Base-by-base conservation (phyloP, 2,888 invertebrate genomes). In the Campoplex nolae region DNA sequence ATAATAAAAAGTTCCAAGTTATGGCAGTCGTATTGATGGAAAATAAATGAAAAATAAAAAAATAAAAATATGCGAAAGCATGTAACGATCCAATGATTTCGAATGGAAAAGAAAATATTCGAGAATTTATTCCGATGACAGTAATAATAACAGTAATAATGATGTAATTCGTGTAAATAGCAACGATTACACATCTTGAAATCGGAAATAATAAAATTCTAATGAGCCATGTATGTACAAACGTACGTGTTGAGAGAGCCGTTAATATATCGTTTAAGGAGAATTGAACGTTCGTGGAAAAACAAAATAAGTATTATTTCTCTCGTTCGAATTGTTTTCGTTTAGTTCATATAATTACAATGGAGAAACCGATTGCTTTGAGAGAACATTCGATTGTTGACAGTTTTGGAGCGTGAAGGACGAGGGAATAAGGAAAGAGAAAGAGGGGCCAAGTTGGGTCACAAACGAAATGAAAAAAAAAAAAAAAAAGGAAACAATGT, bases 11-110 rank as follows among this genome's bases (percentile, higher is more conserved):
- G 58, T 11, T 32, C 28, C 28, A 32, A 58, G 28, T 58, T 58
- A 58, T 32, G 4, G 58, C 58, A 58, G 28, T 28, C 28, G 58
- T 6, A 28, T 56, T 7, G 35, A 56, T 6, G 38, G 35, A 75
- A 45, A 56, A 23, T 18, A 42, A 78, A 84, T 81, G 82, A 84
- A 84, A 83, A 84, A 62, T n/a, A 23, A 23, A 23, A 23, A 23
- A 23, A 23, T 23, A 23, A 23, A 38, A 38, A 38, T 6, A 81
- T 38, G 38, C 42, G 83, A 77, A 81, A 83, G 75, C 9, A 23
- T 56, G 7, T 9, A 9, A 6, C 56, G 23, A 2, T 9, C 9
- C 8, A 8, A 23, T 23, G 6, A 56, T 56, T 56, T n/a, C 38
- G 38, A 38, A 38, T 38, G 3, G 1, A 38, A 56, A 56, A 2